phyloP scores from a whole-genome alignment of 2,888 invertebrate genomes.

The Clanis bilineata region DNA sequence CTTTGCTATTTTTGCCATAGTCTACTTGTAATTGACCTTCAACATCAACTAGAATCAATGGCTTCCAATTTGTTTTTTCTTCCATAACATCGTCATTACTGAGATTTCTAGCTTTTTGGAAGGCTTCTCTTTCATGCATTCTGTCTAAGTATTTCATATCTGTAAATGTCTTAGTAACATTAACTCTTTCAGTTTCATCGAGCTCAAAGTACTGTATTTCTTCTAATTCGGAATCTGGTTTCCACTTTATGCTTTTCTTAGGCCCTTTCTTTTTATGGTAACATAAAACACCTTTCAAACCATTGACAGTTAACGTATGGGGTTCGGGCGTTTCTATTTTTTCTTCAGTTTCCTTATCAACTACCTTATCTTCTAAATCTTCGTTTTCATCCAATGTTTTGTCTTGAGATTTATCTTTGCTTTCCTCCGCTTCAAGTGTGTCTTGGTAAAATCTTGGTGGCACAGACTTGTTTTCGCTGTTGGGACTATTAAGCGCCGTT shows the following conservation, averaged over 20 bases:
- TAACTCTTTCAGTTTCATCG: slow-evolving; percentile 97
- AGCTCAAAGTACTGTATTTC: slow-evolving; percentile 95
- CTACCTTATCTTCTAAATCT: slow-evolving; percentile 35
- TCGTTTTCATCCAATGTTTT: slow-evolving; percentile 53
- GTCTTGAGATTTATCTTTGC: slow-evolving; percentile 70
- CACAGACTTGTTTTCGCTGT: slow-evolving; percentile 72
- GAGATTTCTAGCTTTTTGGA: slow-evolving; percentile 89
- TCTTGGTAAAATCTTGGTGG: slow-evolving; percentile 94
- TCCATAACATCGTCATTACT: slow-evolving; percentile 91
- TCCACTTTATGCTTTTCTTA: slow-evolving; percentile 92
- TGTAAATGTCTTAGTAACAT: slow-evolving; percentile 94
- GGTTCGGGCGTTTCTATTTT: slow-evolving; percentile 63
- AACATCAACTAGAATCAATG: slow-evolving; percentile 86
- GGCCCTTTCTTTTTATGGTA: slow-evolving; percentile 89
- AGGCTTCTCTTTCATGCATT: slow-evolving; percentile 91
- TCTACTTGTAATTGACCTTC: slow-evolving; percentile 85
- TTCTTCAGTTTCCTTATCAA: slow-evolving; percentile 55
- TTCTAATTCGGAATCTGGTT: slow-evolving; percentile 89
- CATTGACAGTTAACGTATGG: slow-evolving; percentile 77
- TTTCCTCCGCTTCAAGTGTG: slow-evolving; percentile 88
- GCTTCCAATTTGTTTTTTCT: slow-evolving; percentile 89
- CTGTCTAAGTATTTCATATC: slow-evolving; percentile 96
- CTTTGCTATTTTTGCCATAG: slow-evolving; percentile 90
- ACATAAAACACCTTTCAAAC: slow-evolving; percentile 88
- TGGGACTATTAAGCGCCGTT: slow-evolving; percentile 71